These are phyloP conservation scores for Lasiurus cinereus DNA, from an alignment of 2,113 vertebrate genomes.

Conservation along the genomic window DNA sequence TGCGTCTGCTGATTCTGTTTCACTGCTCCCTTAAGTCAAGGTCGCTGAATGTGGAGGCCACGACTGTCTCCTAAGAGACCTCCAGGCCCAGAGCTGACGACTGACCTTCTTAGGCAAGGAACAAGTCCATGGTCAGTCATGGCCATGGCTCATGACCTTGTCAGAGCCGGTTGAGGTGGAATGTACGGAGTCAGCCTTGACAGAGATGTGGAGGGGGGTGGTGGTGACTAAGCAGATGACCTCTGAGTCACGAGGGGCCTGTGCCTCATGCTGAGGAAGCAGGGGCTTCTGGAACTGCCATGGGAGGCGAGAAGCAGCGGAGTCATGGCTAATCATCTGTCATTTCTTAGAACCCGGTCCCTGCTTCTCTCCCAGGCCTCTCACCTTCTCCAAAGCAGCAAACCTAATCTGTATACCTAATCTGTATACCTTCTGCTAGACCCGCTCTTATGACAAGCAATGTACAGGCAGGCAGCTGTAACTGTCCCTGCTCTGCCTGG, in stretches of 20 bases:
- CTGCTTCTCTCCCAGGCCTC: background rate
- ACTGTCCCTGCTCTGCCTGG: background rate
- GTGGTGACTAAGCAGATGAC: conserved; percentile 15
- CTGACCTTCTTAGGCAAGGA: background rate
- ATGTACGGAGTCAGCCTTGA: conserved; percentile 28
- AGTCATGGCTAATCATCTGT: background rate
- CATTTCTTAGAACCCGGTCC: background rate
- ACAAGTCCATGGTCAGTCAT: background rate
- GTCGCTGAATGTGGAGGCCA: background rate
- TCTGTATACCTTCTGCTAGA: background rate
- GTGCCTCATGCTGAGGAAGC: background rate
- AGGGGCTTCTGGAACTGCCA: background rate
- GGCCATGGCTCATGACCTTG: conserved; percentile 54
- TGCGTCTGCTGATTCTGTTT: background rate
- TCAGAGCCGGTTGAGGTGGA: conserved; percentile 25
- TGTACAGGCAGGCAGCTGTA: background rate
- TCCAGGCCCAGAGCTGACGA: background rate
- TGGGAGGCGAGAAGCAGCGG: background rate
- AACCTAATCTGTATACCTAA: background rate
- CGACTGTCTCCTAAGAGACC: background rate
- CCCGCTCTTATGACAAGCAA: background rate
- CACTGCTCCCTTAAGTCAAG: conserved; percentile 25
- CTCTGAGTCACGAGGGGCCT: background rate
- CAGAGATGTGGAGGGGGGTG: background rate
- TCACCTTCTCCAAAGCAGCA: background rate